Base-by-base conservation (phyloP, 2,888 invertebrate genomes). In the Aromia moschata region DNA sequence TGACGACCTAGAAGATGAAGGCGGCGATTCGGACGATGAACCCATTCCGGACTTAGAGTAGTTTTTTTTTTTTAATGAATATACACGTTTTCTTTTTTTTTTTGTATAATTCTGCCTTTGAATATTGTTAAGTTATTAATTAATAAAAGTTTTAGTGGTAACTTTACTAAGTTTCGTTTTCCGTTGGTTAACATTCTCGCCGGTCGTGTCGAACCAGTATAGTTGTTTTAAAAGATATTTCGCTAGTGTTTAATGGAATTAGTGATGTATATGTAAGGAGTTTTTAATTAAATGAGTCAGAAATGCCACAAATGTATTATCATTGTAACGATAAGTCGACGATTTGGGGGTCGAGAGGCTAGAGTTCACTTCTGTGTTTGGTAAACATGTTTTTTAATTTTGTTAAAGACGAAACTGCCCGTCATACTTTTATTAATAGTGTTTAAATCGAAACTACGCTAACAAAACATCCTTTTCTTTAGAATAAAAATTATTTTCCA, bases 21-120 rank as follows among this genome's bases (percentile, higher is more conserved):
- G 83, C 51, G 86, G 85, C 45, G 93, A 92, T 76, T 91, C 89
- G 1, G 93, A 94, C 77, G 93, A 94, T 76, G 91, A 90, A 75
- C 89, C 89, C 70, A 82, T 91, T 81, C 91, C 91, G 15, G 90
- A 89, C 79, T 84, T 91, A 77, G 90, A 89, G 82, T 89, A 82
- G 72, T 62, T 52, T 46, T 37, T 37, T 54, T 61, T 54, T 61
- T 44, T 45, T 14, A 51, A 38, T 40, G 15, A 47, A 46, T 49
- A 43, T 54, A 38, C 36, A 38, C 15, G 20, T 60, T 17, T 20
- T 54, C 30, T 57, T 60, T 62, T 63, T 63, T 53, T 64, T 67
- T 62, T 58, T 65, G 65, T 68, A 31, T 44, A 14, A 31, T 49
- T 49, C 20, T 49, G 18, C 59, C 59, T 57, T 65, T 60, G 43